These are phyloP conservation scores for Caenorhabditis wallacei DNA, from an alignment of 2,888 invertebrate species.

Conservation along the genomic window DNA sequence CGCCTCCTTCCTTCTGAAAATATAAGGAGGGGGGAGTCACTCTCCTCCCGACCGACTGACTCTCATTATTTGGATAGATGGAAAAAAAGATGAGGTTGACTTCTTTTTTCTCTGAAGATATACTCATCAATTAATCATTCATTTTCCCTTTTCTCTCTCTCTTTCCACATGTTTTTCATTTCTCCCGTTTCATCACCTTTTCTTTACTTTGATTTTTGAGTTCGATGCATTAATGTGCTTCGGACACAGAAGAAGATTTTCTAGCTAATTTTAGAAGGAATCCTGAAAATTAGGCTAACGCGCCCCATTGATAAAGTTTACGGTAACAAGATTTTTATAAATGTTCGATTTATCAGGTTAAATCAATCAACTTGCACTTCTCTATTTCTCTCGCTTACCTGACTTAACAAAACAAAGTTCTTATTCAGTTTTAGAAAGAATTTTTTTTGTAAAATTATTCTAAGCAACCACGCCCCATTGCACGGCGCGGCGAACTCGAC, in stretches of 20 bases:
- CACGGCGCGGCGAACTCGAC: too few relatives aligned
- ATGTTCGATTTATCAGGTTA: too few relatives aligned
- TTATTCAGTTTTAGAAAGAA: too few relatives aligned
- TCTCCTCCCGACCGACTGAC: not conserved
- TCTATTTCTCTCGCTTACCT: too few relatives aligned
- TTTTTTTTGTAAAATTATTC: too few relatives aligned
- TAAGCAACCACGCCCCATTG: too few relatives aligned
- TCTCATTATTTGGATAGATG: constrained; percentile 53
- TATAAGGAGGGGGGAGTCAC: constrained; percentile 4
- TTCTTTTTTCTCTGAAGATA: constrained; percentile 25
- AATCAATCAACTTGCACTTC: too few relatives aligned
- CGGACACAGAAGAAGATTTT: not conserved
- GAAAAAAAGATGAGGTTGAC: constrained; percentile 12
- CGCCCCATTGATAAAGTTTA: too few relatives aligned
- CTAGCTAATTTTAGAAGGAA: not conserved
- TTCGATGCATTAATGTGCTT: not conserved
- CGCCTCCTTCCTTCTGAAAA: constrained; percentile 1
- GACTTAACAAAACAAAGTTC: too few relatives aligned
- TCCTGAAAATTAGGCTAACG: too few relatives aligned
- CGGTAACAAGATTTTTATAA: too few relatives aligned
- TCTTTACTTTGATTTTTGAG: constrained; percentile 20
- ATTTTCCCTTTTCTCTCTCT: constrained; percentile 2
- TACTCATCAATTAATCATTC: constrained; percentile 61
- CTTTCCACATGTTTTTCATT: too few relatives aligned
- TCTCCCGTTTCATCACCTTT: constrained; percentile 5